Evolutionary conservation across 2,888 invertebrate genomes (phyloP).

Genomic region (Folsomia candida): DNA sequence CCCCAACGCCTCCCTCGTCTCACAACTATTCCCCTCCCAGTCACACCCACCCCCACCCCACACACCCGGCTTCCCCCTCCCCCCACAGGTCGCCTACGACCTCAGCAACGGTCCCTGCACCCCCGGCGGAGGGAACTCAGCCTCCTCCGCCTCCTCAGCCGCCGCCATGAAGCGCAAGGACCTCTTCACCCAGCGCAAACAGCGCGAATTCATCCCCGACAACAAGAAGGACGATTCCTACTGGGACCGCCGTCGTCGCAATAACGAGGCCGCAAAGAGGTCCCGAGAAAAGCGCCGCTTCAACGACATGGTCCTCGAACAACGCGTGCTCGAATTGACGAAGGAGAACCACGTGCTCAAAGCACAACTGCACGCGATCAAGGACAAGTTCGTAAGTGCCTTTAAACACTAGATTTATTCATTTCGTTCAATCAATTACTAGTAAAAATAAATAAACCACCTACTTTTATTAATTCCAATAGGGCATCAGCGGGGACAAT

Average conservation of each 20-base stretch:
- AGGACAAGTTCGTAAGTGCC: conserved; percentile 90
- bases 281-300: conserved; percentile 94
- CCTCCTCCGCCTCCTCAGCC: too few species aligned
- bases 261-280: conserved; percentile 95
- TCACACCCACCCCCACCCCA: too few species aligned
- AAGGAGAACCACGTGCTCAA: conserved; percentile 93
- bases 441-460: too few species aligned
- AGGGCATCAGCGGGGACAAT: conserved; percentile 81
- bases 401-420: too few species aligned
- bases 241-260: conserved; percentile 92
- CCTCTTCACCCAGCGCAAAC: conserved; percentile 84
- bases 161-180: conserved; percentile 73
- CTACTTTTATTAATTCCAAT: too few species aligned
- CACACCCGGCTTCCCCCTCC: conserved; percentile 52
- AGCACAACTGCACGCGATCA: conserved; percentile 86
- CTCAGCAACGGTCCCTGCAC: conserved; percentile 48
- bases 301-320: conserved; percentile 95
- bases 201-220: conserved; percentile 94
- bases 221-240: conserved; percentile 95
- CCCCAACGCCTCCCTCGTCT: conserved; percentile 28
- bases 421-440: too few species aligned
- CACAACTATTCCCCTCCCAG: conserved; percentile 27
- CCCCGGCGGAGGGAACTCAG: too few species aligned
- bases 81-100: conserved; percentile 50
- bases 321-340: conserved; percentile 86